phyloP scores from a whole-genome alignment of 1,140 invertebrate genomes.

The Holcopasites calliopsidis region DNA sequence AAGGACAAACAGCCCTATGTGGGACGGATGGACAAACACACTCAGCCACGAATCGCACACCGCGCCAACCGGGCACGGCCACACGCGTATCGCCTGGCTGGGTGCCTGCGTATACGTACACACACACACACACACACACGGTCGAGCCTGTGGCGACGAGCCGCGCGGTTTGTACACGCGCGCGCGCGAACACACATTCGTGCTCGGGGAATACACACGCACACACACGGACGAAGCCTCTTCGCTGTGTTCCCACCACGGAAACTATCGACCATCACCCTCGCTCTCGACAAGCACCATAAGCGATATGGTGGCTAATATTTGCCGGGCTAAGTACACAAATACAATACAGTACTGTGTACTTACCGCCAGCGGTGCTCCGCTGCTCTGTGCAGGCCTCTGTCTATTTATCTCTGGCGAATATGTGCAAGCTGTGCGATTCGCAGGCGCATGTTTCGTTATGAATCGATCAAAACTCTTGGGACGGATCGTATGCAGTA shows the following conservation, averaged over 20 bases:
- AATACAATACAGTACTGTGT: constrained; percentile 74
- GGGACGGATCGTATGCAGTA: neutral
- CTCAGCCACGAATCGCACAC: constrained; percentile 66
- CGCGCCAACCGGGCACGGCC: constrained; percentile 13
- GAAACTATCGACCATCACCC: constrained; percentile 64
- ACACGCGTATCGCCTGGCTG: constrained; percentile 28
- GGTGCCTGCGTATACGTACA: neutral
- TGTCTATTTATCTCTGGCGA: neutral
- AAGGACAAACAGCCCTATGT: constrained; percentile 70
- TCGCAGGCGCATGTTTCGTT: constrained; percentile 11
- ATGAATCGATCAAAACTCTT: neutral
- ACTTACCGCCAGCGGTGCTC: constrained; percentile 59
- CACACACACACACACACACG: too few species aligned
- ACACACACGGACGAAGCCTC: constrained; percentile 34
- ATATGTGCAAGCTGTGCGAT: too few species aligned
- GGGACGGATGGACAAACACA: constrained; percentile 72
- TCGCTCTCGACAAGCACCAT: constrained; percentile 74
- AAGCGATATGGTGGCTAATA: constrained; percentile 79
- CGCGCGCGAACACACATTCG: neutral
- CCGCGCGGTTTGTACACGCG: neutral
- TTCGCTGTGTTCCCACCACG: constrained; percentile 42
- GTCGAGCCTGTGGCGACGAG: constrained; percentile 4
- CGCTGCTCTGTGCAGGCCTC: constrained; percentile 27
- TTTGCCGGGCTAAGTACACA: constrained; percentile 77
- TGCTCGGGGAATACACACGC: too few species aligned